phyloP scores from a whole-genome alignment of 2,113 vertebrate genomes.

The Felis chaus region DNA sequence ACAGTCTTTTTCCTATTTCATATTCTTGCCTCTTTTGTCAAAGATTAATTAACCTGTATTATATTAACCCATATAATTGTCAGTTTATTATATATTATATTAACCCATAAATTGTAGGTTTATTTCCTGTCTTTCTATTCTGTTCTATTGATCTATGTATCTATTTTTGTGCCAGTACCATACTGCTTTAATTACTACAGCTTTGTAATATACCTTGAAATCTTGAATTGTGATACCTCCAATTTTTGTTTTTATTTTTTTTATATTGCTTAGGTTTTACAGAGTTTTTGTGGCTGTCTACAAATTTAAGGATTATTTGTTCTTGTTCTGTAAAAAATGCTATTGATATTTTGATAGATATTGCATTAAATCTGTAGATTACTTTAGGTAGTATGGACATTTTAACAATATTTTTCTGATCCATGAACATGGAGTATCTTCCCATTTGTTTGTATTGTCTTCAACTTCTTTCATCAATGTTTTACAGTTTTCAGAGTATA shows the following conservation, averaged over 20 bases:
- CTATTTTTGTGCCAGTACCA: not conserved
- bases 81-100: not conserved
- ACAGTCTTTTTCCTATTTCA: not conserved
- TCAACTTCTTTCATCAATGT: not conserved
- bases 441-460: not conserved
- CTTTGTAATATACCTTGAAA: not conserved
- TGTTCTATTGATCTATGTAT: not conserved
- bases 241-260: not conserved
- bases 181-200: not conserved
- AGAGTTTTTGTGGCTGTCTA: not conserved
- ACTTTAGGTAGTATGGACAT: not conserved
- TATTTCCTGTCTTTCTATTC: not conserved
- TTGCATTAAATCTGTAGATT: not conserved
- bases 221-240: not conserved
- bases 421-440: not conserved
- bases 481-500: not conserved
- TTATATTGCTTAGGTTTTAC: not conserved
- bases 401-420: not conserved
- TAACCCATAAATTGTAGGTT: not conserved
- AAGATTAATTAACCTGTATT: not conserved
- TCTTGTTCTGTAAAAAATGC: not conserved
- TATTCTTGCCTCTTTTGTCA: not conserved
- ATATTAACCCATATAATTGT: not conserved
- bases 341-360: not conserved
- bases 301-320: not conserved